Base-by-base conservation (phyloP, 2,797 vertebrate species). In the Uromys caudimaculatus region DNA sequence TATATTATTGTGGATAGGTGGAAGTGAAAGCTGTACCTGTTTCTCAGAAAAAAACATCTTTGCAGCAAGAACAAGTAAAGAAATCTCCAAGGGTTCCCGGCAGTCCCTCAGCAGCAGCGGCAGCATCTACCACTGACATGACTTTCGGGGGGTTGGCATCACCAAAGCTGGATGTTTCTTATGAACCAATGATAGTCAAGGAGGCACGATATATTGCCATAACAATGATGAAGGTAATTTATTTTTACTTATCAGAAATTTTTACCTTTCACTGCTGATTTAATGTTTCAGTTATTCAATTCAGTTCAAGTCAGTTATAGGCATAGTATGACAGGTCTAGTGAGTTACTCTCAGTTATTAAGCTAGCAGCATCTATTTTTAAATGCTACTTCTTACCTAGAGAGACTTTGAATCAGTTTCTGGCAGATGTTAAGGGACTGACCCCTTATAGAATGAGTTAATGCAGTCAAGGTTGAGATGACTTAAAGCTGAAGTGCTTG, bases 161-260 rank as follows among this genome's bases (percentile, higher is more conserved):
- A 56, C 99, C 99, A 62, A 99, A 99, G 97, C 98, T 99, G 97
- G 99, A 99, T 97, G 99, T 99, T 94, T 99, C 99, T 0, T 99
- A 99, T 32, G 99, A 99, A 96, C 99, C 99, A 75, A 99, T 99
- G 99, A 99, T 99, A 58, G 99, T 99, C 89, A 99, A 99, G 98
- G 99, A 99, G 98, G 99, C 99, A 75, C 99, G 99, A 44, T 99
- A 99, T 96, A 99, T 99, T 97, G 99, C 99, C 83, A 99, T 99
- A 97, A 99, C 99, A 93, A 99, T 99, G 99, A 99, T 99, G 99
- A 99, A 99, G 99, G 99, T 99, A 98, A 98, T 92, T 90, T n/a
- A 17, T 58, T 96, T 78, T 89, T 86, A 92, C n/a, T 94, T 82
- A 85, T 0, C 24, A 86, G 83, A 84, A 50, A 92, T 38, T 1